Evolutionary conservation across 1,140 invertebrate species (phyloP).

Genomic region (Brachionus paranguensis): DNA sequence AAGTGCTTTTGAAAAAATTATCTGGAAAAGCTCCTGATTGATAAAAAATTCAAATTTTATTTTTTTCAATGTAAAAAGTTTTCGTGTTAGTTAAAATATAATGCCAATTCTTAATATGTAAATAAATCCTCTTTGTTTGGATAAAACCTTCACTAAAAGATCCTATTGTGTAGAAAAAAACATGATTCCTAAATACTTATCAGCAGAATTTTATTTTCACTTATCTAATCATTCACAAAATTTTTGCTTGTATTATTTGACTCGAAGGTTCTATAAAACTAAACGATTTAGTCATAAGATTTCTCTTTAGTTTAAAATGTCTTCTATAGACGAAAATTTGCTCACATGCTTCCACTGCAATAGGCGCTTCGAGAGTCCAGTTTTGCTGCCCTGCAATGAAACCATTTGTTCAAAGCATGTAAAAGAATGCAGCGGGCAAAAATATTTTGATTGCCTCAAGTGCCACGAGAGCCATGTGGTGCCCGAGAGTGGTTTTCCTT

Average conservation of each 20-base stretch:
- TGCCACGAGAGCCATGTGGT: neutral
- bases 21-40: too few species aligned
- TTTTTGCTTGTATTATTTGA: neutral
- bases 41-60: too few species aligned
- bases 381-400: neutral
- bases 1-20: too few species aligned
- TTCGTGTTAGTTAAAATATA: too few species aligned
- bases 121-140: too few species aligned
- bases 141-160: too few species aligned
- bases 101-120: too few species aligned
- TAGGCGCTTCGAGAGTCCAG: neutral
- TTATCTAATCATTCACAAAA: neutral
- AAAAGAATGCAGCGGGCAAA: neutral
- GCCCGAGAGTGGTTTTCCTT: neutral
- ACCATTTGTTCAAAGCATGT: neutral
- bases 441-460: neutral
- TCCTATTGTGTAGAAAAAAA: too few species aligned
- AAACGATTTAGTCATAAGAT: neutral
- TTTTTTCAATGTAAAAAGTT: too few species aligned
- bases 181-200: neutral
- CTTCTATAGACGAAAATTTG: neutral
- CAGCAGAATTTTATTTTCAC: neutral
- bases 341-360: neutral
- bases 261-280: neutral
- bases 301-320: neutral